A percentile compares a stretch with the other conserved stretches of the same genome.
phyloP scores from a whole-genome alignment of 2,797 vertebrate species.

The Nyctalus aviator region DNA sequence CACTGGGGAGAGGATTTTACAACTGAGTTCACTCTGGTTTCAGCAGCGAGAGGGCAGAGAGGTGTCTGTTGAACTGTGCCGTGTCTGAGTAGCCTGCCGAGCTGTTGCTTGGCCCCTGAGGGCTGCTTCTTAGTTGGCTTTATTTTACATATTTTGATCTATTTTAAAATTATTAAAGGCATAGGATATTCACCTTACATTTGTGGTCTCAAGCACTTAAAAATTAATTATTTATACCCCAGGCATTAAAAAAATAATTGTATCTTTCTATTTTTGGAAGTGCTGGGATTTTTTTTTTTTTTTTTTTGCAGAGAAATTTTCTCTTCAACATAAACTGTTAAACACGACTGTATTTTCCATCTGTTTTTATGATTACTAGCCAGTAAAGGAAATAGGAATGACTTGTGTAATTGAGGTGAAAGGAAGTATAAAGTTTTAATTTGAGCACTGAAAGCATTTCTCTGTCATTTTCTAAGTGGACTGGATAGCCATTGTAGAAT shows the following conservation, averaged over 20 bases:
- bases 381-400: background rate
- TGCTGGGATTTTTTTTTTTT: background rate
- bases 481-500: background rate
- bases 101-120: background rate
- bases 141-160: background rate
- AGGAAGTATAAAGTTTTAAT: background rate
- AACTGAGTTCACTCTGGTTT: background rate
- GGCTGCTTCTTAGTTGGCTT: background rate
- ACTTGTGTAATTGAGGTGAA: background rate
- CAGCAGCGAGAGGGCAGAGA: background rate
- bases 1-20: background rate
- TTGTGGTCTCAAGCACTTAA: background rate
- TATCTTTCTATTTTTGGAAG: background rate
- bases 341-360: background rate
- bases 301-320: background rate
- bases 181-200: background rate
- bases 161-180: background rate
- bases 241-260: background rate
- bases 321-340: background rate
- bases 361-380: background rate
- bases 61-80: too few relatives aligned
- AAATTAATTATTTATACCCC: background rate
- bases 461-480: background rate
- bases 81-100: fast-evolving
- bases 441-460: background rate